Percentiles rank a stretch among this genome's conserved stretches.
Evolutionary conservation across 2,888 invertebrate genomes (phyloP).

Genomic region (Xanthorhoe designata): DNA sequence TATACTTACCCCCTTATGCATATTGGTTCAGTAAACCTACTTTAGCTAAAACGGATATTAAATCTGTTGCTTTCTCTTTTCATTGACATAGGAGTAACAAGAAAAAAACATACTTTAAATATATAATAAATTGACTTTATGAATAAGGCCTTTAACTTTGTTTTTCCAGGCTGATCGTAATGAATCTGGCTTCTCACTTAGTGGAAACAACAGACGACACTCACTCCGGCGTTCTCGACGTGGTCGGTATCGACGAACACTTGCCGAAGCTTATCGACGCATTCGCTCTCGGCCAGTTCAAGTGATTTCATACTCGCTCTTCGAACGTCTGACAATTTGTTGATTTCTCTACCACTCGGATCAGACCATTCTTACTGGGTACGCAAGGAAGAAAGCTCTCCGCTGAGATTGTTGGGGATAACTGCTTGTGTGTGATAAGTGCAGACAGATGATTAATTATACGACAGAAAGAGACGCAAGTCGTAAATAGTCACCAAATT

Average conservation of each 20-base stretch:
- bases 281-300: conserved; percentile 85
- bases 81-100: no score
- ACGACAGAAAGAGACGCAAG: no score
- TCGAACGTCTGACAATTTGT: conserved; percentile 4
- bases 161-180: conserved; percentile 83
- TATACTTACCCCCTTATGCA: no score
- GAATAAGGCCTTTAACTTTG: not conserved
- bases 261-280: conserved; percentile 88
- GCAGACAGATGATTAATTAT: not conserved
- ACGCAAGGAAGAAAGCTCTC: not conserved
- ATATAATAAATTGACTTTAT: no score
- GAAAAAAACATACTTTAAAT: no score
- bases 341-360: not conserved
- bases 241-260: conserved; percentile 87
- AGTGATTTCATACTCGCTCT: conserved; percentile 52
- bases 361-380: not conserved
- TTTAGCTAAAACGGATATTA: no score
- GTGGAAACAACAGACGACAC: conserved; percentile 75
- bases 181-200: conserved; percentile 85
- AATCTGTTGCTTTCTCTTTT: no score
- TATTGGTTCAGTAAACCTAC: no score
- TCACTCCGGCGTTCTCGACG: conserved; percentile 85
- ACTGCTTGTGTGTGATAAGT: not conserved
- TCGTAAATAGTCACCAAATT: no score
- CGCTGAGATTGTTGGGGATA: not conserved